phyloP scores from a whole-genome alignment of 2,113 vertebrate genomes.

The Etia nguti region DNA sequence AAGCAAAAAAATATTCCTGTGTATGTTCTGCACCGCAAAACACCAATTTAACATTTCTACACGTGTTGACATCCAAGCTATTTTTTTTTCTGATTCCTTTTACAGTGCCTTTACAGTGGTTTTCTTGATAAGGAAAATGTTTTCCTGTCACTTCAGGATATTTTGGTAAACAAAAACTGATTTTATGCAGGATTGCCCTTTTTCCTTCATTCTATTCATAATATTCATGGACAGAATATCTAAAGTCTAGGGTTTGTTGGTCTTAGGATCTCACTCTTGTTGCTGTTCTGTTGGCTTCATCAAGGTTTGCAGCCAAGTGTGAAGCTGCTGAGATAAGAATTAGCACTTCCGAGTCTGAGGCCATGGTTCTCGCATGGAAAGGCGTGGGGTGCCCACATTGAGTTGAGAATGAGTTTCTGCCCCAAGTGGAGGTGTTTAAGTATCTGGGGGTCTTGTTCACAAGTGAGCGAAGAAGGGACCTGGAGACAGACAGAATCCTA shows the following conservation, averaged over 20 bases:
- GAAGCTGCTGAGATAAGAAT: not conserved
- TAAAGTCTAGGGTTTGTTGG: not conserved
- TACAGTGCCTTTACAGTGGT: not conserved
- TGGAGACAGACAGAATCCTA: not conserved
- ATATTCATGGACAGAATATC: not conserved
- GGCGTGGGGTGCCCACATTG: not conserved
- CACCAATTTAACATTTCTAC: not conserved
- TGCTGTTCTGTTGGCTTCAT: not conserved
- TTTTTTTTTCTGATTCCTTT: not conserved
- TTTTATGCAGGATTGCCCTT: not conserved
- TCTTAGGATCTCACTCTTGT: not conserved
- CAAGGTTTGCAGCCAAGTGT: not conserved
- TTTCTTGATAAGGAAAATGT: not conserved
- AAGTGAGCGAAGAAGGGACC: not conserved
- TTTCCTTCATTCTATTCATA: not conserved
- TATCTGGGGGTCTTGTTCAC: not conserved
- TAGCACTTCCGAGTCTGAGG: not conserved
- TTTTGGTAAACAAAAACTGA: not conserved
- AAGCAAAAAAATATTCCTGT: not conserved
- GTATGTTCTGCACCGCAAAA: not conserved
- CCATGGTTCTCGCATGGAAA: not conserved
- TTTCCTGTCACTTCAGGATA: not conserved
- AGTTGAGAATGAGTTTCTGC: not conserved
- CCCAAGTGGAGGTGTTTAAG: not conserved
- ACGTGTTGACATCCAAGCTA: not conserved